Conservation (phyloP, 2,797 vertebrate genomes). For the Ctenosaura bakeri region DNA sequence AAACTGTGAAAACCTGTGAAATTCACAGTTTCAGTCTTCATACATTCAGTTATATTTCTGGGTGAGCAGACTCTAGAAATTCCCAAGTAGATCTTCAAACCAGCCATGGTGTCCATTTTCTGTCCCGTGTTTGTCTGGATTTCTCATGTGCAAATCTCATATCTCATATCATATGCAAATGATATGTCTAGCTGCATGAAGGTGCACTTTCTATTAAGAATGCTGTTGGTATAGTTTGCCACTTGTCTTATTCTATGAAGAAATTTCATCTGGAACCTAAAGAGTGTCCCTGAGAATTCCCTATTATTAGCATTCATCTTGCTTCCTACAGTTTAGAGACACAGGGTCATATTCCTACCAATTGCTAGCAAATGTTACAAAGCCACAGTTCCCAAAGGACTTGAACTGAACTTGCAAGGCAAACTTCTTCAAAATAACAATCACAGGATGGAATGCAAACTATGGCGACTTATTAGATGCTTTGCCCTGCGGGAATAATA, state of each 20-base stretch:
- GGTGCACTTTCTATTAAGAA: slow-evolving; percentile 12
- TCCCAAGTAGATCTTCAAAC: background rate
- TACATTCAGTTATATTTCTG: background rate
- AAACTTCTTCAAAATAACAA: slow-evolving; percentile 36
- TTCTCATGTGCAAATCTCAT: background rate
- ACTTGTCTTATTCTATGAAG: background rate
- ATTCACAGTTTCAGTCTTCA: background rate
- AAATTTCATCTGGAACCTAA: slow-evolving; percentile 32
- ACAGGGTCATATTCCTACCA: background rate
- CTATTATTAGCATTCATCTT: slow-evolving; percentile 39
- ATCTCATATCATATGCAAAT: background rate
- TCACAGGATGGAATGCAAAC: slow-evolving; percentile 39
- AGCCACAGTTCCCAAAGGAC: background rate
- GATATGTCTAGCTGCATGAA: slow-evolving; percentile 1
- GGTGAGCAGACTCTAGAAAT: too few species aligned
- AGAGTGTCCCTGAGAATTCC: background rate
- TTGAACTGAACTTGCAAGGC: slow-evolving; percentile 35
- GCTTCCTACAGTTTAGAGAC: background rate
- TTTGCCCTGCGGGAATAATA: background rate
- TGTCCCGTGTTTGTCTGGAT: slow-evolving; percentile 22
- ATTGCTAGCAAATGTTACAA: slow-evolving; percentile 39
- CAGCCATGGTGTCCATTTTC: background rate
- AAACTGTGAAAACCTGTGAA: too few species aligned
- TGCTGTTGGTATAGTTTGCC: background rate
- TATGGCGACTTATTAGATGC: background rate